phyloP scores from a whole-genome alignment of 1,140 invertebrate species.

The Geopemphigus sp. region DNA sequence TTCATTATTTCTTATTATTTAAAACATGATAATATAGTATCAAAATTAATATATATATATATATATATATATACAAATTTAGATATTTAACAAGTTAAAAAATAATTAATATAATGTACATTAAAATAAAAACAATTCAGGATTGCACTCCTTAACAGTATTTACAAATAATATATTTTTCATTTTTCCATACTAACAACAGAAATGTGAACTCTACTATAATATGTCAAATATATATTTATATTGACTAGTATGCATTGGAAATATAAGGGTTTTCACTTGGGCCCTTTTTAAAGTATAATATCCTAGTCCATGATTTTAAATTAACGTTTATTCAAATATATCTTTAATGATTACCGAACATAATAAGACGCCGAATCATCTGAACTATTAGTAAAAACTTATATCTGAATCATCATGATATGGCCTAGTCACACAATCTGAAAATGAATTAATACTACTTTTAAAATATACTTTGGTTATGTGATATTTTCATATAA shows the following conservation, averaged over 20 bases:
- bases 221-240: not conserved
- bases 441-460: not conserved
- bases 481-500: too few relatives aligned
- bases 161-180: not conserved
- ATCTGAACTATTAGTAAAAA: constrained; percentile 42
- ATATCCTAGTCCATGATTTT: not conserved
- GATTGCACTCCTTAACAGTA: not conserved
- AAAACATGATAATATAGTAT: not conserved
- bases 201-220: not conserved
- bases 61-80: not conserved
- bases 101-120: constrained; percentile 10
- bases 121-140: not conserved
- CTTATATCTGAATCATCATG: constrained; percentile 36
- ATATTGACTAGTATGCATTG: not conserved
- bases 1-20: not conserved
- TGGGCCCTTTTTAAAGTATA: not conserved
- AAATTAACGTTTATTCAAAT: not conserved
- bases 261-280: constrained; percentile 2
- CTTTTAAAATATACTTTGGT: too few relatives aligned
- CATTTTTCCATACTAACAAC: not conserved
- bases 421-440: constrained; percentile 35
- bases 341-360: constrained; percentile 17
- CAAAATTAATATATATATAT: too few relatives aligned
- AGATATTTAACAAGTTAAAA: not conserved
- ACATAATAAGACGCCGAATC: constrained; percentile 1